Evolutionary conservation across 2,113 vertebrate species (phyloP).

Genomic region (Cichladusa arquata): DNA sequence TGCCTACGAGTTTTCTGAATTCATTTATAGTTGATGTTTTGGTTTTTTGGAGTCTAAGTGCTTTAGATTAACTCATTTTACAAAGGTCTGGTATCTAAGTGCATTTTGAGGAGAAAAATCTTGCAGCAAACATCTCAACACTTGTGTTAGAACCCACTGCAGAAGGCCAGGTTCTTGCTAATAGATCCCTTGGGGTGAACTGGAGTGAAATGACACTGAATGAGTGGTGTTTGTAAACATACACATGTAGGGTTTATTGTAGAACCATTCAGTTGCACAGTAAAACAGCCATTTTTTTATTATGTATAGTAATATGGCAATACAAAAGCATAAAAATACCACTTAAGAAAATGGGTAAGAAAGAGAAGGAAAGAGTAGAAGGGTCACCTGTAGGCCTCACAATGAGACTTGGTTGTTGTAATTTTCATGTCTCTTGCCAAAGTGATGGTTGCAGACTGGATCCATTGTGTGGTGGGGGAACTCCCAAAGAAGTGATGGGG

Average conservation of each 20-base stretch:
- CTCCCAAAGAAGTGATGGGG: neutral
- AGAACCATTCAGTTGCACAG: neutral
- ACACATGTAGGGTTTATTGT: neutral
- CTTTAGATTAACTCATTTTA: neutral
- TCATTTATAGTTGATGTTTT: neutral
- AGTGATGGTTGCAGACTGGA: neutral
- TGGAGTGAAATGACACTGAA: neutral
- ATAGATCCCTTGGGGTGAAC: neutral
- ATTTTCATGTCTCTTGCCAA: neutral
- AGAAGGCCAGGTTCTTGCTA: neutral
- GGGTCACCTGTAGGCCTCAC: neutral
- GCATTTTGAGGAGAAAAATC: neutral
- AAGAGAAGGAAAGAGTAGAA: neutral
- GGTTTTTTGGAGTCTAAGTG: neutral
- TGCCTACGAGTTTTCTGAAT: neutral
- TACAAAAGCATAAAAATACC: neutral
- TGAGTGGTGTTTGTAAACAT: neutral
- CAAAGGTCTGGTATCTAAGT: neutral
- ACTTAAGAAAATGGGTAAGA: neutral
- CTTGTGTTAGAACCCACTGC: neutral
- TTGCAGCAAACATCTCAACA: neutral
- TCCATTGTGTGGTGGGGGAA: fast-evolving
- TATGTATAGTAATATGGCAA: neutral
- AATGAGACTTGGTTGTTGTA: neutral
- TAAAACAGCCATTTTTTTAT: neutral